Percentiles rank a stretch among this genome's conserved stretches.
Conservation (phyloP, 2,113 vertebrate species). For the Chaenocephalus aceratus region DNA sequence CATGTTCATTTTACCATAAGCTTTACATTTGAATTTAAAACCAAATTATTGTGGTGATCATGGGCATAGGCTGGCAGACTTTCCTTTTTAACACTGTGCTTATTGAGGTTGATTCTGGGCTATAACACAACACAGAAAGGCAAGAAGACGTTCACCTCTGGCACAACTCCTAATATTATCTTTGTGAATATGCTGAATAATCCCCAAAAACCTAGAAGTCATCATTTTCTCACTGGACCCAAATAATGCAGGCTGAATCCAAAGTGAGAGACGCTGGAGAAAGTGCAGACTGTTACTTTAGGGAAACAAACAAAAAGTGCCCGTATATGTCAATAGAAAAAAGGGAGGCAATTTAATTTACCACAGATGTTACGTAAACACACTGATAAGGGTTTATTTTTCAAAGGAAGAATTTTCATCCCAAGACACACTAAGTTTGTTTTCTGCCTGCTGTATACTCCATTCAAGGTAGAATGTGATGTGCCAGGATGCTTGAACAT, state of each 20-base stretch:
- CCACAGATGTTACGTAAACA: slow-evolving; percentile 27
- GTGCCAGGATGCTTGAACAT: slow-evolving; percentile 6
- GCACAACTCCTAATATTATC: slow-evolving; percentile 44
- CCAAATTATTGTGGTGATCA: slow-evolving; percentile 54
- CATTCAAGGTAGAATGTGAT: slow-evolving; percentile 10
- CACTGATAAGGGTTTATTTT: slow-evolving; percentile 22
- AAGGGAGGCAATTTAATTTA: slow-evolving; percentile 34
- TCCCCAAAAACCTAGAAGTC: slow-evolving; percentile 39
- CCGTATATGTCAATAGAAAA: slow-evolving; percentile 21
- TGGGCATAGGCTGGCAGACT: slow-evolving; percentile 4
- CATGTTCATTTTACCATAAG: slow-evolving; percentile 1
- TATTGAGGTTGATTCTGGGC: slow-evolving; percentile 48
- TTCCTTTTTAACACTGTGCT: slow-evolving; percentile 31
- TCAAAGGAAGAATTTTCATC: slow-evolving; percentile 22
- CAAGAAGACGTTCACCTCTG: slow-evolving; percentile 42
- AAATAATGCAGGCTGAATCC: slow-evolving; percentile 68
- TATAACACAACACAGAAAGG: slow-evolving; percentile 9
- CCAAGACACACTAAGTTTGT: background rate
- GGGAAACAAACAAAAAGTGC: slow-evolving; percentile 55
- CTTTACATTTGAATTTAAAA: slow-evolving; percentile 46
- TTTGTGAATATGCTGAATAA: slow-evolving; percentile 55
- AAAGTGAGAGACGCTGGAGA: slow-evolving; percentile 56
- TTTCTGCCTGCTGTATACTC: slow-evolving; percentile 5
- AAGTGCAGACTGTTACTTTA: slow-evolving; percentile 64
- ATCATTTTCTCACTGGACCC: slow-evolving; percentile 43